Base-by-base conservation (phyloP, 2,113 vertebrate genomes). In the Tautogolabrus adspersus region DNA sequence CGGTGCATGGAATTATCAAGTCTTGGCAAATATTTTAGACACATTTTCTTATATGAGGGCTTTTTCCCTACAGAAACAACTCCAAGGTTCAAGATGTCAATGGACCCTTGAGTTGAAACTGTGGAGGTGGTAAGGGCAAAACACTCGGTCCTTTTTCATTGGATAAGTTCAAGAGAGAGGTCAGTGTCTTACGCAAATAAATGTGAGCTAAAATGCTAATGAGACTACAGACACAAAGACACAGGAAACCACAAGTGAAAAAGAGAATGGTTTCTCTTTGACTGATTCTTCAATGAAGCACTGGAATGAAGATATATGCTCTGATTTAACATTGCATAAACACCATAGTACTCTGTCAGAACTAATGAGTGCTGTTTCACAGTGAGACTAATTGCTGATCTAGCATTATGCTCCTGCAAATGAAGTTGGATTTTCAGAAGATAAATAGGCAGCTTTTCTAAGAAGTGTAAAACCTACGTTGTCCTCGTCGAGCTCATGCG, bases 341-440 rank as follows among this genome's bases (percentile, higher is more conserved):
- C 4, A 7, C 2, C 6, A 19, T 19, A 47, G n/a, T 47, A 9
- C 47, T 76, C 51, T 58, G 52, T 61, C 67, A 60, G 46, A 72
- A 47, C 60, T 81, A 82, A 84, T 67, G 15, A 68, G 18, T n/a
- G 47, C 40, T 26, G 40, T 57, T 78, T 72, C 64, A 54, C 62
- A 58, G 15, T 47, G 40, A 68, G 65, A 80, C 52, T 65, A 72
- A 82, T 26, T 59, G 57, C 64, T 77, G 77, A 75, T 62, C 60
- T 21, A 47, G 54, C 8, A 72, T 79, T 38, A 67, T 9, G 13
- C 40, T 61, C 40, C 19, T 7, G 37, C 18, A 1, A 19, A 19
- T 26, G 16, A 12, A 2, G 15, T 15, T 49, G 2, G 19, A 30
- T 52, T 37, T 46, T 59, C 59, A 54, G 9, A 42, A 61, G 10